Evolutionary conservation across 2,113 vertebrate species (phyloP), one percentile per base, ranked within the genome.

Genomic region (Petrocephalus microphthalmus): DNA sequence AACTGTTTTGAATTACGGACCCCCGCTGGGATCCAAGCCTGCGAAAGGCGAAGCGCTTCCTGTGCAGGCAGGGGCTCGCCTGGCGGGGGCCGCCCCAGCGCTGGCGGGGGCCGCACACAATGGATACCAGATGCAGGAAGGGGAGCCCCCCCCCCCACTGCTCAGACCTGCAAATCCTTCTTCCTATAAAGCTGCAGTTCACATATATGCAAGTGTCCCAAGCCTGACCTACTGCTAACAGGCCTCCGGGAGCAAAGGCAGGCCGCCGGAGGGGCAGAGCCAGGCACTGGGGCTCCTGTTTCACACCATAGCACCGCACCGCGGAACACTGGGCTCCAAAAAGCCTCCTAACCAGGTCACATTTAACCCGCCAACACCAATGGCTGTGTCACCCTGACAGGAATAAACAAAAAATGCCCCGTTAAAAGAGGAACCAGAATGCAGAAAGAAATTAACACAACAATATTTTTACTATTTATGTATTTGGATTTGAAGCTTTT

Each of bases 1-100:
- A 91, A 93, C 95, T 96, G 95, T 93, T 96, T 95, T 95, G 94
- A 95, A 96, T 96, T 96, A 96, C 91, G 93, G 93, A 93, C 94
- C 93, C 94, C 95, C 93, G 92, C 94, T 92, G 93, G 94, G 93
- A 95, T 93, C 93, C 93, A 95, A 94, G 94, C 91, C 92, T 95
- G 94, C 92, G 94, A 91, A 92, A 92, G 89, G 90, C 87, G 90
- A 88, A 91, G 90, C 89, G 88, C 94, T 95, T 96, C 94, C 96
- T 95, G 94, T 93, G 88, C 90, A 89, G 89, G 89, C n/a, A 25
- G 85, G 89, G 91, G 92, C 88, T 86, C 53, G 87, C 89, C 90
- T 93, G 85, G 89, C 91, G 88, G 92, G 93, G 94, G 93, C 93
- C 93, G 93, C 91, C 93, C 91, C 91, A 93, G 90, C 90, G 89